Conservation (phyloP, 1,140 invertebrate species). For the Copidosoma floridanum region DNA sequence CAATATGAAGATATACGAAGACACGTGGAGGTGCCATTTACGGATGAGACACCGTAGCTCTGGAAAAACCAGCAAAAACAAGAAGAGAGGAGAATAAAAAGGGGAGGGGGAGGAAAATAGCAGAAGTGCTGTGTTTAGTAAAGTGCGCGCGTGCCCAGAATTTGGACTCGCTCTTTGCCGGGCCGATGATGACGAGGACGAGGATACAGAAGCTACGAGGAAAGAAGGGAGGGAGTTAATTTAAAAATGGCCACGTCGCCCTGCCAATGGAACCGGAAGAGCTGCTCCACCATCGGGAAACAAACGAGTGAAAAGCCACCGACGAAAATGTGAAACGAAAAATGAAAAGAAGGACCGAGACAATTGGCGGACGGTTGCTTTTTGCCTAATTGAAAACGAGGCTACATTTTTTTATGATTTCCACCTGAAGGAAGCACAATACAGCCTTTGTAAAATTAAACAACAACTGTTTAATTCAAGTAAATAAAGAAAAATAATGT, state of each 20-base stretch:
- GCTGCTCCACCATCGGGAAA: neutral
- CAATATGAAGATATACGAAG: neutral
- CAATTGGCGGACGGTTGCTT: neutral
- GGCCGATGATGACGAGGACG: conserved; percentile 5
- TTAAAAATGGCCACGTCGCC: conserved; percentile 24
- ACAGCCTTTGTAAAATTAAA: no score
- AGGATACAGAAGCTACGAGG: no score
- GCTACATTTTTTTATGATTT: no score
- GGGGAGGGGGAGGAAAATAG: neutral
- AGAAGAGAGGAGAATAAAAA: neutral
- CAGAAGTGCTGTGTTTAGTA: conserved; percentile 11
- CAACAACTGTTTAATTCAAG: no score
- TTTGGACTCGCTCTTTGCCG: conserved; percentile 7
- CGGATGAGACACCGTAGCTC: no score
- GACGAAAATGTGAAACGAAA: neutral
- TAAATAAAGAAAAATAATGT: no score
- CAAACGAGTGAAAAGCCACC: neutral
- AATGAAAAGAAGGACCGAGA: neutral
- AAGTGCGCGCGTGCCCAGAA: conserved; percentile 13
- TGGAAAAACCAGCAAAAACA: neutral
- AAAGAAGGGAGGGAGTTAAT: neutral
- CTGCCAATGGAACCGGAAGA: conserved; percentile 17
- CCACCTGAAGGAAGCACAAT: no score
- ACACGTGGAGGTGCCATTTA: neutral
- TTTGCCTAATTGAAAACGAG: no score